These are phyloP conservation scores for Dicycla oo DNA, from an alignment of 2,888 invertebrate genomes.

Conservation along the genomic window DNA sequence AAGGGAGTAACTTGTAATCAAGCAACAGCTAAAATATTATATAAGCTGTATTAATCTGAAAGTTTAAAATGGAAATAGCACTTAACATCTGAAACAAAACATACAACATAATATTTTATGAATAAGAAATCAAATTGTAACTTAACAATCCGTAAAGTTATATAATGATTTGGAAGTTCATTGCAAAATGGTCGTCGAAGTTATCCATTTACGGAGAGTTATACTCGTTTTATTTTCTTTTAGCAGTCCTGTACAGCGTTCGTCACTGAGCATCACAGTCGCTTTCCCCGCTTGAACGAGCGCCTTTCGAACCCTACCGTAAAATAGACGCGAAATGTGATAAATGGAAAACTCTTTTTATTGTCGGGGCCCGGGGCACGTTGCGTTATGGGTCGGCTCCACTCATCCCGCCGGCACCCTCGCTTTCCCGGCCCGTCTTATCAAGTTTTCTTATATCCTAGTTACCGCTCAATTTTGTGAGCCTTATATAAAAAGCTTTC, in stretches of 20 bases:
- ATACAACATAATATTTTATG: constrained; percentile 25
- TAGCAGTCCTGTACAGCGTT: constrained; percentile 83
- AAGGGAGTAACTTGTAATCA: not conserved
- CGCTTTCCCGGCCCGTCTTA: constrained; percentile 82
- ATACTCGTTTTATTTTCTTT: constrained; percentile 88
- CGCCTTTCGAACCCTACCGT: constrained; percentile 87
- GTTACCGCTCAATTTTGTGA: constrained; percentile 88
- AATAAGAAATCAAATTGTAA: constrained; percentile 70
- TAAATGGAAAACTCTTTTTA: constrained; percentile 90
- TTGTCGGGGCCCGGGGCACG: constrained; percentile 84
- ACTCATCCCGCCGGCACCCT: constrained; percentile 78
- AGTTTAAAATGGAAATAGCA: constrained; percentile 7
- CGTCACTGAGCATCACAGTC: constrained; percentile 82
- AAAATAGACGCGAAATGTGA: constrained; percentile 90
- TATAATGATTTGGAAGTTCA: constrained; percentile 80
- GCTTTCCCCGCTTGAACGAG: constrained; percentile 81
- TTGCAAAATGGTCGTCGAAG: constrained; percentile 83
- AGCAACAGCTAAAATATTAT: not conserved
- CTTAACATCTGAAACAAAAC: constrained; percentile 12
- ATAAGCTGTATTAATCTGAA: not conserved
- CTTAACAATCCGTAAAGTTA: constrained; percentile 46
- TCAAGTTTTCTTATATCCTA: constrained; percentile 88
- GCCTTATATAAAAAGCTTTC: constrained; percentile 82
- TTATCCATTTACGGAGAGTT: constrained; percentile 88
- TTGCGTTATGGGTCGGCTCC: constrained; percentile 85